Base-by-base conservation (phyloP, 2,888 invertebrate genomes). In the Lamellibrachia columna region DNA sequence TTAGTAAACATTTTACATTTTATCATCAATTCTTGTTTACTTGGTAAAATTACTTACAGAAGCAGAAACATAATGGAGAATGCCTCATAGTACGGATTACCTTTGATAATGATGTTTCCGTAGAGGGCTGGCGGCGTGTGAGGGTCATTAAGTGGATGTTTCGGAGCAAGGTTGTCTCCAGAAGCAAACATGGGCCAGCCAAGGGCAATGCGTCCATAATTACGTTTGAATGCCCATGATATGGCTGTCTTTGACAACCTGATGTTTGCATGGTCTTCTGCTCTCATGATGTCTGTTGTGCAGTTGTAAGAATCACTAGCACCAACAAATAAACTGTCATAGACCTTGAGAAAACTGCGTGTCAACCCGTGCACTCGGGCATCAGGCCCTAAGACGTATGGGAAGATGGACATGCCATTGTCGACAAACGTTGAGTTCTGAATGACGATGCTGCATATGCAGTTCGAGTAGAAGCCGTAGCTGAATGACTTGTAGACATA, bases 321-420 rank as follows among this genome's bases (percentile, higher is more conserved):
- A 15, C 95, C 95, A 22, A 96, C 94, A 55, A 96, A 93, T 2
- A 94, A 52, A 15, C 94, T 93, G 92, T 95, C 93, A 15, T 60
- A 92, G 28, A 95, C 92, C 0, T 93, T 93, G 1, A 94, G 93
- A 53, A 92, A 94, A 93, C 95, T 95, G 91, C 94, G 93, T 8
- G 93, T 93, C 22, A 91, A 91, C 28, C 6, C 91, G 22, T 91
- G 91, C 53, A n/a, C 53, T 22, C 22, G 53, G 22, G 91, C 91
- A 55, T 52, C n/a, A 7, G 95, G 95, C 6, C 94, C 94, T 4
- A 94, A 53, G 3, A 96, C n/a, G 75, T 75, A 75, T 6, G 75
- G 22, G 75, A 75, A 75, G 75, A 75, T 75, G 75, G 75, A 75
- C 75, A 75, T 75, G 75, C 75, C 75, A 75, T 75, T 75, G 75